Evolutionary conservation across 2,113 vertebrate species (phyloP), one percentile per base, ranked within the genome.

Genomic region (Sinocyclocheilus anophthalmus): DNA sequence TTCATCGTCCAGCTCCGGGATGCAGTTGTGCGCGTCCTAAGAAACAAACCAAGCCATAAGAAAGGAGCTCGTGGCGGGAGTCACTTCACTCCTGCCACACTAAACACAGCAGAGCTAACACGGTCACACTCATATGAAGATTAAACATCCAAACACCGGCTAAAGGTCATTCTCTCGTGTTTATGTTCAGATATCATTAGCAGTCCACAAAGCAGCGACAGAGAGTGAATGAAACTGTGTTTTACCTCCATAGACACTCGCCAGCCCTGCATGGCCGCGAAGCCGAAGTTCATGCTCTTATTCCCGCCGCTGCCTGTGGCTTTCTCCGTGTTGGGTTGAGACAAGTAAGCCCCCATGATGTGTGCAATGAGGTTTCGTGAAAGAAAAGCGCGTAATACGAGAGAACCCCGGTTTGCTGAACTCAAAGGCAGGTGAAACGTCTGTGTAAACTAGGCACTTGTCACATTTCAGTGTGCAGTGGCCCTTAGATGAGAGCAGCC

Each of bases 201-300:
- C 39, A 9, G 45, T 45, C 10, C 45, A 45, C 37, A 37, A 37
- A 37, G 37, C 37, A 37, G 37, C 45, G 42, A 1, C 42, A 26
- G 11, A n/a, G 30, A 59, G 12, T 3, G 4, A 18, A 18, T 4
- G 12, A 75, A 22, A 3, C 13, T 10, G 5, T 24, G 42, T 39
- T 95, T 96, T 93, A 98, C 98, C 98, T 99, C 98, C 98, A 99
- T 99, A 86, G 97, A 98, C 65, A 99, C 97, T 72, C 98, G 95
- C 98, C 98, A 99, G 91, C 97, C 98, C 92, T 99, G 98, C 97
- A 99, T 99, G 93, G 98, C 97, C 90, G 97, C 97, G 93, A 96
- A 97, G 37, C 98, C 97, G 92, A 96, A 98, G 92, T 95, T 95
- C 92, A 93, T 95, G 87, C 90, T 94, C 84, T 88, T 85, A 94